Percentiles rank a stretch among this genome's conserved stretches.
Conservation (phyloP, 2,113 vertebrate genomes). For the Anoura caudifer region DNA sequence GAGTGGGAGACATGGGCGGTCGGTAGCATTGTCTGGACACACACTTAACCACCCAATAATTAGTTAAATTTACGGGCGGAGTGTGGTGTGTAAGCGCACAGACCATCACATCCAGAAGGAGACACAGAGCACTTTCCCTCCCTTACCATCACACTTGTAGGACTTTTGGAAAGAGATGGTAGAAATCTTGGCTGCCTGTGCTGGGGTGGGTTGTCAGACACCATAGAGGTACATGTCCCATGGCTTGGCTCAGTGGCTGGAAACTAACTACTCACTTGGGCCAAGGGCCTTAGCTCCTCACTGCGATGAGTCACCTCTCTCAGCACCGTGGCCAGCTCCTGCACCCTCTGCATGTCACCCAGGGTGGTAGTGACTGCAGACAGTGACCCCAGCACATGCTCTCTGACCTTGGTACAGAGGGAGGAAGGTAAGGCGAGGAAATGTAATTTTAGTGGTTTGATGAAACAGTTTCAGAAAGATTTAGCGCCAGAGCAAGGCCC, state of each 20-base stretch:
- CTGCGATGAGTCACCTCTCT: slow-evolving; percentile 84
- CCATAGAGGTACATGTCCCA: fast-evolving
- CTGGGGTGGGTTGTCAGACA: neutral
- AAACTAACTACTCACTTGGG: slow-evolving; percentile 83
- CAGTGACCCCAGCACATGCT: slow-evolving; percentile 87
- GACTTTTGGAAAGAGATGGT: neutral
- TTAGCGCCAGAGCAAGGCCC: neutral
- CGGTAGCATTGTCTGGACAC: neutral
- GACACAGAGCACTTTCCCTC: neutral
- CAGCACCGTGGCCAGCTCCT: slow-evolving; percentile 87
- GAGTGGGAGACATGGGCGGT: neutral
- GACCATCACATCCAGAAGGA: neutral
- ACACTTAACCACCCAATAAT: neutral
- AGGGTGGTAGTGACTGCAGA: slow-evolving; percentile 72
- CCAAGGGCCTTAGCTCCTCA: slow-evolving; percentile 85
- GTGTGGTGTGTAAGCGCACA: neutral
- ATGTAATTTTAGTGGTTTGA: neutral
- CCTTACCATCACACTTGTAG: neutral
- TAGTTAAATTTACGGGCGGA: neutral
- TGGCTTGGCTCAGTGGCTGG: neutral
- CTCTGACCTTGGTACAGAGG: slow-evolving; percentile 85
- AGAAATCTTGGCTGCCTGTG: neutral
- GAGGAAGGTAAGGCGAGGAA: neutral
- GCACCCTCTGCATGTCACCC: slow-evolving; percentile 83
- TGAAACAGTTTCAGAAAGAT: neutral